phyloP scores from a whole-genome alignment of 2,888 invertebrate genomes.

The Phyllotreta striolata region DNA sequence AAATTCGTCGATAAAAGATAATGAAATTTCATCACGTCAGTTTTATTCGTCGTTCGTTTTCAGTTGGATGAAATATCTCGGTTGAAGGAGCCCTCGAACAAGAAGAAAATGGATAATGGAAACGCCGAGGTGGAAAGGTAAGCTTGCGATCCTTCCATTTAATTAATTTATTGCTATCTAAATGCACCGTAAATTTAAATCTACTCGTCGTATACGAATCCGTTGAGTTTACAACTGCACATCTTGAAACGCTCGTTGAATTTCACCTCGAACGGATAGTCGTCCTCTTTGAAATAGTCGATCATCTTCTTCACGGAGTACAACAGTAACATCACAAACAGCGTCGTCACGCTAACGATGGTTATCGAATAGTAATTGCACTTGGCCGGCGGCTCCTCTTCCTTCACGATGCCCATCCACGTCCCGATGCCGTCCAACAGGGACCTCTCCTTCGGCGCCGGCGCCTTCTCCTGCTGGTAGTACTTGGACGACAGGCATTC shows the following conservation, averaged over 20 bases:
- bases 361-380: conserved; percentile 3
- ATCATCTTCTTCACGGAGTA: conserved; percentile 42
- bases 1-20: conserved; percentile 29
- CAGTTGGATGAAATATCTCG: neutral
- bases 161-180: neutral
- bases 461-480: neutral
- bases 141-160: conserved; percentile 4
- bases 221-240: conserved; percentile 41
- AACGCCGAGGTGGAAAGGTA: conserved; percentile 33
- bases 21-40: conserved; percentile 10
- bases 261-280: conserved; percentile 30
- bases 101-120: conserved; percentile 29
- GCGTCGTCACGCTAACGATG: neutral
- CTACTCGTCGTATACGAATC: conserved; percentile 29
- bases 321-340: conserved; percentile 11
- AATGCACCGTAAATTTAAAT: neutral
- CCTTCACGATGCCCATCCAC: conserved; percentile 1
- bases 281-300: conserved; percentile 44
- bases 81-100: neutral
- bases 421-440: neutral
- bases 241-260: conserved; percentile 39
- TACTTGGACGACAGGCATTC: conserved; percentile 5
- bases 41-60: conserved; percentile 11
- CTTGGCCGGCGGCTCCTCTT: neutral
- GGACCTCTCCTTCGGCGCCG: neutral